Evolutionary conservation across 2,797 vertebrate genomes (phyloP), one percentile per base, ranked within the genome.

Genomic region (Lacerta agilis): DNA sequence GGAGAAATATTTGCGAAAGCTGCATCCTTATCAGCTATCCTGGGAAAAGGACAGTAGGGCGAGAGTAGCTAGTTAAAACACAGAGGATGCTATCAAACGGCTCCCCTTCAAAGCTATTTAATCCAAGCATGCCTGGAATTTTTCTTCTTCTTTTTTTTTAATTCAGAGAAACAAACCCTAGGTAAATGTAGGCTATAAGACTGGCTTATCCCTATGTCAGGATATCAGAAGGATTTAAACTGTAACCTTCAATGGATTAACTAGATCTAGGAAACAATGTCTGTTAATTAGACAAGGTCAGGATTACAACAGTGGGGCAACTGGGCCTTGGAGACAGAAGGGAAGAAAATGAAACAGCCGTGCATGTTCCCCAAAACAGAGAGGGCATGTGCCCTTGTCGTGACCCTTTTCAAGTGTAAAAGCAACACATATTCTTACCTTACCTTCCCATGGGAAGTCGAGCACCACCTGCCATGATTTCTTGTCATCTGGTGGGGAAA

Each of bases 61-160:
- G 64, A 92, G 33, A 93, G 33, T 10, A 87, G 71, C 41, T 89
- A 36, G 73, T 92, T 90, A 89, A 92, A 82, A 72, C 36, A 86
- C 82, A 85, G 45, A 66, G 1, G 11, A 43, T 13, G 91, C 1
- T 17, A 83, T 2, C 17, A 61, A 91, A 87, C 3, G n/a, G 2
- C 23, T 27, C 23, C 86, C 0, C 0, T 89, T 90, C 67, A 5
- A 18, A 87, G 23, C 41, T 27, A 3, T 43, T 90, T 91, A 94
- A 88, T 90, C 75, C 55, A 78, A 9, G 13, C 82, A 79, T 91
- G 1, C 25, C 55, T 86, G n/a, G 10, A 90, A 92, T 92, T 6
- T 87, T 75, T 0, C 43, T 58, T 92, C 92, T 90, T 69, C n/a
- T 38, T 33, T 36, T 33, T 33, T 36, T 73, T 73, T 73, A 73